Conservation (phyloP, 2,888 invertebrate genomes). For the Pristionchus mayeri region DNA sequence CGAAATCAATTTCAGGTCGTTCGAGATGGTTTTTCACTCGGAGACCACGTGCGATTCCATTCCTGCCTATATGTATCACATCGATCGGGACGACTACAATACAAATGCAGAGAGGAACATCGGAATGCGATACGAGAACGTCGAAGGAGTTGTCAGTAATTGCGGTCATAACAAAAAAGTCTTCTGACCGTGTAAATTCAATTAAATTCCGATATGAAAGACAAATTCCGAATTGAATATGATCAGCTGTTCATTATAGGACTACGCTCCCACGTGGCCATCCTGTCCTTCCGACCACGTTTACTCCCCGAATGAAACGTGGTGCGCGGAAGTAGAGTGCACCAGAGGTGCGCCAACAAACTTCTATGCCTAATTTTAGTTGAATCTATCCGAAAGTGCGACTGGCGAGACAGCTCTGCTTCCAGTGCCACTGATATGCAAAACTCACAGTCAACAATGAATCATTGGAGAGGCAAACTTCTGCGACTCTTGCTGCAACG, state of each 20-base stretch:
- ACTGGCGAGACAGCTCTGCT: too few relatives aligned
- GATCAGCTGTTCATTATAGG: not conserved
- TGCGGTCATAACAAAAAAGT: too few relatives aligned
- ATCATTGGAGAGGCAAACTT: not conserved
- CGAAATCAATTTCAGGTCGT: not conserved
- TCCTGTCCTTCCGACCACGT: not conserved
- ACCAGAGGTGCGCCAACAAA: not conserved
- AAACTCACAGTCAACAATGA: not conserved
- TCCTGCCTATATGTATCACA: not conserved
- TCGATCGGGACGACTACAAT: constrained; percentile 6
- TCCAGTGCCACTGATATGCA: too few relatives aligned
- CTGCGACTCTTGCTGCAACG: constrained; percentile 39
- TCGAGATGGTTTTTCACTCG: not conserved
- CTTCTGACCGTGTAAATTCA: too few relatives aligned
- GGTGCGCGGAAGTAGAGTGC: constrained; percentile 16
- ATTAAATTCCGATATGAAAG: too few relatives aligned
- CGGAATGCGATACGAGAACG: constrained; percentile 25
- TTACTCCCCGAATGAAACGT: not conserved
- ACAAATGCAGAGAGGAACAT: not conserved
- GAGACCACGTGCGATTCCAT: not conserved
- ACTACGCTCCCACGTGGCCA: constrained; percentile 25
- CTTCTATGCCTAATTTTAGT: not conserved
- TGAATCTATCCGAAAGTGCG: not conserved
- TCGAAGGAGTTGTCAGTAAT: not conserved
- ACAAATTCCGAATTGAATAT: too few relatives aligned